phyloP scores from a whole-genome alignment of 2,797 vertebrate genomes.

The Fringilla coelebs region DNA sequence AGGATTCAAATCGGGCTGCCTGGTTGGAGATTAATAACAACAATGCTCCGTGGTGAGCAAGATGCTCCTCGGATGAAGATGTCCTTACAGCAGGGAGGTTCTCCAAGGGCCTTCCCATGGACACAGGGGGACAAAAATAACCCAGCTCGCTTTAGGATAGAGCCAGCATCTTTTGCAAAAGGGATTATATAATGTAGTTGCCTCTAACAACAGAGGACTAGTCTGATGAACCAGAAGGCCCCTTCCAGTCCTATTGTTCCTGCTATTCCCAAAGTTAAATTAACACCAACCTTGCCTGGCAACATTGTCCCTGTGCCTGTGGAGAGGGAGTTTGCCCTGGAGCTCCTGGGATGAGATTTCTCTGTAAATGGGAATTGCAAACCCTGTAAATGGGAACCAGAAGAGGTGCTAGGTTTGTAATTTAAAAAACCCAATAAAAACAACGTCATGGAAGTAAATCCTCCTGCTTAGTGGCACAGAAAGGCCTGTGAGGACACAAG shows the following conservation, averaged over 20 bases:
- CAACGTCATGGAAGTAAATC: not conserved
- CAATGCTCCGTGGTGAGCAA: fast-evolving
- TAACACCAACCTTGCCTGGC: conserved; percentile 58
- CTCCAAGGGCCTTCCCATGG: not conserved
- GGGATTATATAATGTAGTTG: conserved; percentile 25
- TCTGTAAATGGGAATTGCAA: conserved; percentile 39
- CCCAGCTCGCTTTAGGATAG: conserved; percentile 9
- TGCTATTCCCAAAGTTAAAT: conserved; percentile 43
- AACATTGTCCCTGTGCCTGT: not conserved
- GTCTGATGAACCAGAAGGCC: conserved; percentile 58
- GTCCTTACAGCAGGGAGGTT: not conserved
- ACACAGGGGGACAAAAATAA: conserved; percentile 38
- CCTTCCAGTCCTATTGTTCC: conserved; percentile 45
- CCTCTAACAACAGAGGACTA: conserved; percentile 47
- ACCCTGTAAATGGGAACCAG: not conserved
- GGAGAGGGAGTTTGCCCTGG: not conserved
- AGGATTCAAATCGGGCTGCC: not conserved
- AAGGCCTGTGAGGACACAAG: not conserved
- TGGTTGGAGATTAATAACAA: not conserved
- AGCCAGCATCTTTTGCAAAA: not conserved
- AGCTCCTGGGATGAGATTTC: not conserved
- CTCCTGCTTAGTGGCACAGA: not conserved
- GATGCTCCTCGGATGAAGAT: not conserved
- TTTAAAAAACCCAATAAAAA: not conserved
- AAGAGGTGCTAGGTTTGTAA: not conserved